Percentiles rank a stretch among this genome's conserved stretches.
These are phyloP conservation scores for Hippocampus kuda DNA, from an alignment of 2,797 vertebrate species.

Conservation along the genomic window DNA sequence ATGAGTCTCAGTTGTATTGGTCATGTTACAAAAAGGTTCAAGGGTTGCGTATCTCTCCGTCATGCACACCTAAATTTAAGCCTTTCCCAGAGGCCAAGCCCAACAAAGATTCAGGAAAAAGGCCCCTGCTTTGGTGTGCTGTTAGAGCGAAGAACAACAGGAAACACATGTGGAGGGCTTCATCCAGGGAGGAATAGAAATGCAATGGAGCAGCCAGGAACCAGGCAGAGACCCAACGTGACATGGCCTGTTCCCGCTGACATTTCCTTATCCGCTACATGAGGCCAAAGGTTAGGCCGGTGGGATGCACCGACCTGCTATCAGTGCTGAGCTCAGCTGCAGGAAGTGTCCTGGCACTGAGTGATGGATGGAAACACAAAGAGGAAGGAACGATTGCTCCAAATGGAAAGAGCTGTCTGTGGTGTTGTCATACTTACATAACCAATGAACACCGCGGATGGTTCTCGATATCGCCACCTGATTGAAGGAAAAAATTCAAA, in stretches of 20 bases:
- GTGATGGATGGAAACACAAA: slow-evolving; percentile 29
- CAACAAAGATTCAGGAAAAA: slow-evolving; percentile 84
- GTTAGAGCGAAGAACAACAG: slow-evolving; percentile 75
- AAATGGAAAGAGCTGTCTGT: slow-evolving; percentile 6
- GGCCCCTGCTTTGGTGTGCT: slow-evolving; percentile 59
- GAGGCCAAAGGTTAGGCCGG: slow-evolving; percentile 36
- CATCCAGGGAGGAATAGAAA: slow-evolving; percentile 50
- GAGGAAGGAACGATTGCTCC: slow-evolving; percentile 21
- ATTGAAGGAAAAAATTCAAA: neutral
- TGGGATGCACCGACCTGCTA: slow-evolving; percentile 30
- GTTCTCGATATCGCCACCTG: neutral
- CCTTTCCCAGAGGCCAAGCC: slow-evolving; percentile 67
- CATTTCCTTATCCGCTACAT: slow-evolving; percentile 60
- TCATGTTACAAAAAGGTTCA: slow-evolving; percentile 36
- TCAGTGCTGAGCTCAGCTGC: slow-evolving; percentile 51
- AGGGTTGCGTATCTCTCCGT: slow-evolving; percentile 27
- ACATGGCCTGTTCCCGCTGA: slow-evolving; percentile 46
- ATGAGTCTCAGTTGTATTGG: slow-evolving; percentile 34
- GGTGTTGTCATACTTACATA: slow-evolving; percentile 40
- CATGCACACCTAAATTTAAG: slow-evolving; percentile 68
- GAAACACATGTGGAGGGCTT: slow-evolving; percentile 79
- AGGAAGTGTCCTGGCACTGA: slow-evolving; percentile 40
- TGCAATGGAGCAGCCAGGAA: slow-evolving; percentile 39
- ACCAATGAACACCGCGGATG: slow-evolving; percentile 25
- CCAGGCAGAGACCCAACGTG: slow-evolving; percentile 39